Base-by-base conservation (phyloP, 2,888 invertebrate genomes). In the Arrhopalites spinosus region DNA sequence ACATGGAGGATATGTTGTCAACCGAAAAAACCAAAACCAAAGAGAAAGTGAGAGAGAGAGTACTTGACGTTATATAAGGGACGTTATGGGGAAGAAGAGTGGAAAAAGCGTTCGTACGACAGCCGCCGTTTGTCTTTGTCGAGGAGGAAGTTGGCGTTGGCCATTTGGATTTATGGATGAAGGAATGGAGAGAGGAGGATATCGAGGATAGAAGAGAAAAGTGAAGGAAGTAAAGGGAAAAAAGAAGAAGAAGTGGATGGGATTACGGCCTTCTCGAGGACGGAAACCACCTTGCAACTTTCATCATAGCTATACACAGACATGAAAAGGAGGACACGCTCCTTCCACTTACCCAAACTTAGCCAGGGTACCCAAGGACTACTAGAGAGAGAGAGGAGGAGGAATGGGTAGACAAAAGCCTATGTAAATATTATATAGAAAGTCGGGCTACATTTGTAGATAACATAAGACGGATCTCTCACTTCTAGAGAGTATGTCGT, bases 1-100 rank as follows among this genome's bases (percentile, higher is more conserved):
- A 53, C 36, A 36, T 11, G 3, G 36, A 36, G n/a, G 36, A 36
- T 36, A 36, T 11, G 36, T 36, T 36, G 36, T 36, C 36, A 36
- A 36, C 36, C 5, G 11, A 11, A 11, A 36, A 11, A 11, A 36
- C 5, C 5, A 36, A 11, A n/a, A n/a, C n/a, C n/a, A n/a, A 15
- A 23, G 90, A 0, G 89, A 90, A 83, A 89, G 89, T 7, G 66
- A 20, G 36, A 11, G 27, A 43, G 23, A 43, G 8, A 68, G 30
- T n/a, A 23, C n/a, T n/a, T 45, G n/a, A 25, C 25, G 7, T 36
- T 3, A 3, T 36, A 36, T 3, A 11, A 36, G 30, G 53, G 72
- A 63, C 15, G 23, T n/a, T n/a, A n/a, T n/a, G 43, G 23, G 47
- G 17, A 47, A 56, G 45, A 30, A 50, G 29, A n/a, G 73, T 30